A percentile compares a stretch with the other conserved stretches of the same genome.
Evolutionary conservation across 2,797 vertebrate genomes (phyloP).

Genomic region (Sebastes wilsoni): DNA sequence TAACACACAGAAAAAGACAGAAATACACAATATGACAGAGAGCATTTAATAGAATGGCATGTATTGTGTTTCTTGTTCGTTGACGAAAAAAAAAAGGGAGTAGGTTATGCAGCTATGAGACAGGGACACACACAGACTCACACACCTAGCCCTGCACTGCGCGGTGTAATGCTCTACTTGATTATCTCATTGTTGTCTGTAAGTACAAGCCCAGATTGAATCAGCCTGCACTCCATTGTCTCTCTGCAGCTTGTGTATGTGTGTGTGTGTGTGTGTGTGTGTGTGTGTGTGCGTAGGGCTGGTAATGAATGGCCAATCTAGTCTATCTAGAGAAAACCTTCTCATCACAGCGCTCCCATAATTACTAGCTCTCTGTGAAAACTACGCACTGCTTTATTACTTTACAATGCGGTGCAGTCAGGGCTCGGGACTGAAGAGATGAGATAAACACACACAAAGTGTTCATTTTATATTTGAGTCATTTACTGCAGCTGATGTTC

Average conservation of each 20-base stretch:
- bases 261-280: constrained; percentile 64
- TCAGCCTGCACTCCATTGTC: constrained; percentile 94
- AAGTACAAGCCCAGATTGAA: constrained; percentile 99
- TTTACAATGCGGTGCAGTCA: constrained; percentile 65
- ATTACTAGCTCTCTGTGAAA: constrained; percentile 94
- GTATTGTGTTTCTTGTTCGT: background rate
- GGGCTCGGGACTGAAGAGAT: constrained; percentile 34
- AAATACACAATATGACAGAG: background rate
- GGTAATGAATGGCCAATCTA: constrained; percentile 99
- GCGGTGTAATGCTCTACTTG: constrained; percentile 94
- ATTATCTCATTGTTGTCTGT: constrained; percentile 99
- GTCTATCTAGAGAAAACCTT: constrained; percentile 94
- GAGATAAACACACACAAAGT: constrained; percentile 50
- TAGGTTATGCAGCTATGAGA: background rate
- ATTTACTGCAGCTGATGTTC: constrained; percentile 52
- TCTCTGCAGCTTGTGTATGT: constrained; percentile 86
- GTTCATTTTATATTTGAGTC: constrained; percentile 57
- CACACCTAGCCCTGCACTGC: constrained; percentile 75
- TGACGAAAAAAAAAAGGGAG: background rate
- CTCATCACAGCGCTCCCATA: constrained; percentile 95
- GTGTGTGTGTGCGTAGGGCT: constrained; percentile 74
- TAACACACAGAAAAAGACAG: background rate
- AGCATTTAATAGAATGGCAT: background rate
- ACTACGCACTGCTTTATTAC: constrained; percentile 88
- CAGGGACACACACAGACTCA: constrained; percentile 28